Percentiles rank a stretch among this genome's conserved stretches.
Evolutionary conservation across 2,888 invertebrate species (phyloP).

Genomic region (Rhamnusium bicolor): DNA sequence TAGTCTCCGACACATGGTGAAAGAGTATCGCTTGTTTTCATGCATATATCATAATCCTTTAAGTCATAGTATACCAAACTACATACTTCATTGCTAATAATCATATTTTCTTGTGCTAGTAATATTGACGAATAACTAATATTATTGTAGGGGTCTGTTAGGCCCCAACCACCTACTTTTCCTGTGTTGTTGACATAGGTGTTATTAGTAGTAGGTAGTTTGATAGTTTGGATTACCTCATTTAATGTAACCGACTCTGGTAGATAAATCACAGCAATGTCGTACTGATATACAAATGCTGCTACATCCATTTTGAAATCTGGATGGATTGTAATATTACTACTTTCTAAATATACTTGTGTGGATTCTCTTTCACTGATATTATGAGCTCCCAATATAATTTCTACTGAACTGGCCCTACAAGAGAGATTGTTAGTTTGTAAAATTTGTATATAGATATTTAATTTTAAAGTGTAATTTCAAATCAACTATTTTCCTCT

Average conservation of each 20-base stretch:
- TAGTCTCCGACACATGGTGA: constrained; percentile 40
- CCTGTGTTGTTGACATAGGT: constrained; percentile 26
- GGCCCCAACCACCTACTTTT: constrained; percentile 47
- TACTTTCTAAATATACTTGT: constrained; percentile 17
- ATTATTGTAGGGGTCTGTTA: constrained; percentile 27
- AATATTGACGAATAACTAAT: constrained; percentile 19
- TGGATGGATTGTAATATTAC: constrained; percentile 27
- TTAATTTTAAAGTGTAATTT: too few species aligned
- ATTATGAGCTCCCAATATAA: constrained; percentile 12
- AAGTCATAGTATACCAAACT: constrained; percentile 7
- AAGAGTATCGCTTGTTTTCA: constrained; percentile 7
- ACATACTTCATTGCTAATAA: constrained; percentile 38
- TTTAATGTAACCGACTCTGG: background rate
- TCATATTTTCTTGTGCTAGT: constrained; percentile 20
- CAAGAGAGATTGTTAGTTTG: background rate
- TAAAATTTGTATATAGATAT: too few species aligned
- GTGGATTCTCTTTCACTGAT: constrained; percentile 16
- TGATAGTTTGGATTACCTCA: background rate
- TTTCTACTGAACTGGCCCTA: constrained; percentile 9
- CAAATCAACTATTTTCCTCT: too few species aligned
- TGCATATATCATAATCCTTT: constrained; percentile 35
- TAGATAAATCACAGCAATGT: background rate
- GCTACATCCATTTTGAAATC: constrained; percentile 8
- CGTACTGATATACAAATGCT: background rate
- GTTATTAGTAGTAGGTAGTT: background rate